phyloP scores from a whole-genome alignment of 92 coral and sea anemone species.

The Zoanthus gigantus region DNA sequence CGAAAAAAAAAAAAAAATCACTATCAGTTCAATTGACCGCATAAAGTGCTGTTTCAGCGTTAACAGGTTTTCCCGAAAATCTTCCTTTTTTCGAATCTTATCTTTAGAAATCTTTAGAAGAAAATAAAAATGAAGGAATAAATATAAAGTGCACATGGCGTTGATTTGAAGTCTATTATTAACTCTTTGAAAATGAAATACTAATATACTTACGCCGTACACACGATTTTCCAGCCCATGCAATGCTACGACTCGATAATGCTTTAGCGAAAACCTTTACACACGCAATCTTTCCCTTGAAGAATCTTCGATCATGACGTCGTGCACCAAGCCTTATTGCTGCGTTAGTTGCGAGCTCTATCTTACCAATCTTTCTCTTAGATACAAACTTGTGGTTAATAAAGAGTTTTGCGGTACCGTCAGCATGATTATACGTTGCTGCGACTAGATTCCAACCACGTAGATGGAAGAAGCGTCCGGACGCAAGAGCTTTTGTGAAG shows the following conservation, averaged over 20 bases:
- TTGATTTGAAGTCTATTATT: neutral
- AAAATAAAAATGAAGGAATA: too few relatives aligned
- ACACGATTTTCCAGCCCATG: slow-evolving; percentile 63
- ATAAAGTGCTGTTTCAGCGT: too few relatives aligned
- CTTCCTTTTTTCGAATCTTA: too few relatives aligned
- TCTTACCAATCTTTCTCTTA: slow-evolving; percentile 71
- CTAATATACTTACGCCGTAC: slow-evolving; percentile 67
- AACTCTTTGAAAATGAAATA: too few relatives aligned
- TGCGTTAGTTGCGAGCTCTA: slow-evolving; percentile 77
- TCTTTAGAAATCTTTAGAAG: too few relatives aligned
- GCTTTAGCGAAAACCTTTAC: slow-evolving; percentile 77
- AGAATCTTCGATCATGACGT: slow-evolving; percentile 56
- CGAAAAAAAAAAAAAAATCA: too few relatives aligned
- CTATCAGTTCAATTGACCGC: too few relatives aligned
- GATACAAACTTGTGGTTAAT: slow-evolving; percentile 70
- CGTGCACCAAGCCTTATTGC: slow-evolving; percentile 78
- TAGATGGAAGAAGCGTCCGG: slow-evolving; percentile 67
- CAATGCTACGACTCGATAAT: slow-evolving; percentile 70
- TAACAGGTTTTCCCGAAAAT: too few relatives aligned
- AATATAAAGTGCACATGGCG: neutral
- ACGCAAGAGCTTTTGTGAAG: slow-evolving; percentile 38
- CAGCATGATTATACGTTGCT: slow-evolving; percentile 74
- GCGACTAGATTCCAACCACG: slow-evolving; percentile 80
- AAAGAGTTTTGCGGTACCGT: slow-evolving; percentile 80
- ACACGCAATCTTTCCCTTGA: slow-evolving; percentile 82